Conservation (phyloP, 2,888 invertebrate species). For the Synanthedon formicaeformis region DNA sequence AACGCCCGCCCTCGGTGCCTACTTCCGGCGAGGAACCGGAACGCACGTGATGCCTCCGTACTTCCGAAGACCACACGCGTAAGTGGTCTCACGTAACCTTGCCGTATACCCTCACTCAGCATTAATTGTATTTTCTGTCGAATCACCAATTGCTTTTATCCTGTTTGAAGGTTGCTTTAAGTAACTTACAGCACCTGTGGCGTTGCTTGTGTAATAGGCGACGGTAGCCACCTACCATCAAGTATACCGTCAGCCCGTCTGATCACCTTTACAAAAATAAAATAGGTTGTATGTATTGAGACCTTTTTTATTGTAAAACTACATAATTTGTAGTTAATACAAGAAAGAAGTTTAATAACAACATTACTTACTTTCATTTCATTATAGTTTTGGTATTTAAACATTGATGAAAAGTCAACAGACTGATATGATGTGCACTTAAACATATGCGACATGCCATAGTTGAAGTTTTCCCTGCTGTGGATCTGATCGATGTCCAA, state of each 20-base stretch:
- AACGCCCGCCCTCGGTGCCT: conserved; percentile 40
- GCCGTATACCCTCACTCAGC: conserved; percentile 31
- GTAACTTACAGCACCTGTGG: background rate
- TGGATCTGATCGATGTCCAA: conserved; percentile 15
- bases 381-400: conserved; percentile 10
- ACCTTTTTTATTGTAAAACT: too few relatives aligned
- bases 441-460: conserved; percentile 16
- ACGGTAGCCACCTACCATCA: background rate
- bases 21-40: conserved; percentile 30
- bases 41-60: conserved; percentile 24
- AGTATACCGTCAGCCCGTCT: background rate
- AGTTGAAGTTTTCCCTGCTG: conserved; percentile 15
- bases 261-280: background rate
- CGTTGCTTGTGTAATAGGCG: background rate
- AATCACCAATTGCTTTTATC: too few relatives aligned
- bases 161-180: too few relatives aligned
- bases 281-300: background rate
- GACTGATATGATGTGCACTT: conserved; percentile 12
- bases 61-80: conserved; percentile 27
- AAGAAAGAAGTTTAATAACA: background rate
- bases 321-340: too few relatives aligned
- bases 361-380: conserved; percentile 18
- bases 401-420: conserved; percentile 23
- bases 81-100: conserved; percentile 40
- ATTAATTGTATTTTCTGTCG: conserved; percentile 24